These are phyloP conservation scores for Drosophila acutilabella DNA, from an alignment of 2,888 invertebrate genomes.

Conservation along the genomic window DNA sequence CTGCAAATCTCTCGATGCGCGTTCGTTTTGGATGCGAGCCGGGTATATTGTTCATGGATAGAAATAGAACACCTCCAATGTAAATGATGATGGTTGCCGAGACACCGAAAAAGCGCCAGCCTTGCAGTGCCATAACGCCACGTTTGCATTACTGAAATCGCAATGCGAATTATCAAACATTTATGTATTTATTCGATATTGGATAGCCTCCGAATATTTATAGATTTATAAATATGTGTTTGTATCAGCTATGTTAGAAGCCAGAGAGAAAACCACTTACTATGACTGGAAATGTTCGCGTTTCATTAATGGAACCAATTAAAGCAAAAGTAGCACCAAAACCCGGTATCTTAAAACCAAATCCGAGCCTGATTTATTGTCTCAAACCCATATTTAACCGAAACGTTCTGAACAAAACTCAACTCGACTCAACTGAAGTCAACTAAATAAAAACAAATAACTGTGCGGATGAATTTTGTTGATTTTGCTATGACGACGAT, in stretches of 20 bases:
- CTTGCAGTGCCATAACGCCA: constrained; percentile 84
- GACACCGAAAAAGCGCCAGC: constrained; percentile 85
- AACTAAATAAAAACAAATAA: constrained; percentile 30
- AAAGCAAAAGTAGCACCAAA: constrained; percentile 5
- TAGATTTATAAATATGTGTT: neutral
- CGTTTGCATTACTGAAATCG: constrained; percentile 79
- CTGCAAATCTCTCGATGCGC: constrained; percentile 82
- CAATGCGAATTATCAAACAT: constrained; percentile 5
- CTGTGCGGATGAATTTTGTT: constrained; percentile 57
- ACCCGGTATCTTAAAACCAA: neutral
- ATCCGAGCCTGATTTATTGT: neutral
- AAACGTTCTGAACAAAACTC: neutral
- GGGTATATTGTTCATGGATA: constrained; percentile 85
- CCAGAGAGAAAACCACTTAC: constrained; percentile 6
- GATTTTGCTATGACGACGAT: constrained; percentile 77
- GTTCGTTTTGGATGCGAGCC: constrained; percentile 82
- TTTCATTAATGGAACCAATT: constrained; percentile 63
- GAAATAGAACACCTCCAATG: constrained; percentile 84
- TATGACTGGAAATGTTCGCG: constrained; percentile 30
- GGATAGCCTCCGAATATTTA: neutral
- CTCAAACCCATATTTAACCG: constrained; percentile 5
- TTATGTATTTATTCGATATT: constrained; percentile 2
- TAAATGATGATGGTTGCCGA: constrained; percentile 85
- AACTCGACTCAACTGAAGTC: neutral
- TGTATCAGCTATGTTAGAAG: constrained; percentile 7